Percentiles rank a stretch among this genome's conserved stretches.
These are phyloP conservation scores for Amblyjoppa fuscipennis DNA, from an alignment of 2,888 invertebrate genomes.

Conservation along the genomic window DNA sequence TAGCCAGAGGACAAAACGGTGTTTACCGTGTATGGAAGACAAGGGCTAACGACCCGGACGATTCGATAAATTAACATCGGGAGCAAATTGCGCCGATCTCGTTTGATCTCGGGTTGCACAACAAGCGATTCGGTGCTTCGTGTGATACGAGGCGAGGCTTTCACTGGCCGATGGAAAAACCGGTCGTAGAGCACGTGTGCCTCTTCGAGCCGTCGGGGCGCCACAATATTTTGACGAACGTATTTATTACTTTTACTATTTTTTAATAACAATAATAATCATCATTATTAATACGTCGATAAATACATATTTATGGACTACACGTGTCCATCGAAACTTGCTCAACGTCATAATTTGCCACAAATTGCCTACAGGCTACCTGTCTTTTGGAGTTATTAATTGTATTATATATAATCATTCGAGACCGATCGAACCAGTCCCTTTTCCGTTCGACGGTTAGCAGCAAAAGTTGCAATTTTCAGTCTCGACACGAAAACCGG, in stretches of 20 bases:
- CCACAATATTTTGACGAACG: not conserved
- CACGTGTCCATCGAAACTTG: not conserved
- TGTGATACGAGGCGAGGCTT: slow-evolving; percentile 4
- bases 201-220: slow-evolving; percentile 1
- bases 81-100: not conserved
- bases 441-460: slow-evolving; percentile 1
- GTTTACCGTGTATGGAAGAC: slow-evolving; percentile 2
- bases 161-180: not conserved
- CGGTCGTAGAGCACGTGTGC: not conserved
- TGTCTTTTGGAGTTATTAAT: not conserved
- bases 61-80: slow-evolving; percentile 46
- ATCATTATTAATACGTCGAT: not conserved
- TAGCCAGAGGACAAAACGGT: slow-evolving; percentile 12
- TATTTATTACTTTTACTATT: not conserved
- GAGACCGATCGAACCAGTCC: slow-evolving; percentile 3
- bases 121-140: slow-evolving; percentile 3
- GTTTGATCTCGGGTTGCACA: slow-evolving; percentile 8
- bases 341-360: not conserved
- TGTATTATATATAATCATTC: not conserved
- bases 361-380: not conserved
- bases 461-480: slow-evolving; percentile 44
- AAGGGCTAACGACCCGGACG: slow-evolving; percentile 44
- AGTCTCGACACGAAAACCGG: slow-evolving; percentile 67
- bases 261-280: not conserved
- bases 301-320: not conserved